Base-by-base conservation (phyloP, 2,888 invertebrate genomes). In the Uropetala carovei region DNA sequence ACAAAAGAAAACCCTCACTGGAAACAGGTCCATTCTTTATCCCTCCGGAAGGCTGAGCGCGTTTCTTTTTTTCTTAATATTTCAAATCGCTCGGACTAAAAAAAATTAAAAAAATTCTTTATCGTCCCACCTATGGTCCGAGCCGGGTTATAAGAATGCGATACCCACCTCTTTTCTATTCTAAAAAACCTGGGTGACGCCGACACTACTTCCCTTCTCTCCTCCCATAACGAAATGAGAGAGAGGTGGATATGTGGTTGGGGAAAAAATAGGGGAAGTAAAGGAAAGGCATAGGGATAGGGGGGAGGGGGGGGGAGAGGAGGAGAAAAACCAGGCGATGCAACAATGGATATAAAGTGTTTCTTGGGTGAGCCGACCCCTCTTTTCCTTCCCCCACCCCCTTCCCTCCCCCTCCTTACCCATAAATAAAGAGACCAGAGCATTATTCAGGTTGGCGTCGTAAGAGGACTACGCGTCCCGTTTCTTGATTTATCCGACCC, bases 351-450 rank as follows among this genome's bases (percentile, higher is more conserved):
- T 30, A 86, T 86, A 60, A 86, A 86, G 86, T 60, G 86, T 86
- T 60, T 86, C 86, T 30, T 60, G 9, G 9, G 86, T 43, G 83
- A 83, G 43, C 82, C 30, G 85, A 27, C 86, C 60, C 18, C 58
- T 60, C 60, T 60, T 59, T 60, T 30, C n/a, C 86, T 9, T 59
- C 86, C 58, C 27, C 30, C 43, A 64, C 89, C 64, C 60, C n/a
- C n/a, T n/a, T n/a, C n/a, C n/a, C n/a, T n/a, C n/a, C 56, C 11
- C n/a, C 3, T 16, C 11, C 27, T 10, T 18, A n/a, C n/a, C 68
- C 68, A 68, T 89, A 89, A 89, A 89, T 89, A 89, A 89, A 64
- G 89, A 64, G 89, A 43, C 89, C 89, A 43, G 43, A 43, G 89
- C 60, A 89, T 89, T 68, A 89, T 89, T 89, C 89, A 89, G 89